Percentiles rank a stretch among this genome's conserved stretches.
Evolutionary conservation across 2,888 invertebrate species (phyloP).

Genomic region (Brachynemurus nebulosus): DNA sequence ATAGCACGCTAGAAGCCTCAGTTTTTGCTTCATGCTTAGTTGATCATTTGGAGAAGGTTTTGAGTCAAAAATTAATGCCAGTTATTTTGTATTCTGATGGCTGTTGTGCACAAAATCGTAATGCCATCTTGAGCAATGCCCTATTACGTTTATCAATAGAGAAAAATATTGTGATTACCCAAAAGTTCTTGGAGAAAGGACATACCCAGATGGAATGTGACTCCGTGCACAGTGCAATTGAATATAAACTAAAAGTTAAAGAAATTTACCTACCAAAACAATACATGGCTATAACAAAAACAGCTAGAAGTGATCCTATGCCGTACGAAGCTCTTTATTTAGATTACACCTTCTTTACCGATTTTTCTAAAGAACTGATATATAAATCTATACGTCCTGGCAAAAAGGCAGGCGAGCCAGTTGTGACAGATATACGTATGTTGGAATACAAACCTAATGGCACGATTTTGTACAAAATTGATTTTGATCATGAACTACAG

Average conservation of each 20-base stretch:
- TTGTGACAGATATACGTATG: no score
- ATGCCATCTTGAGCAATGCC: constrained; percentile 21
- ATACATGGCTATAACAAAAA: no score
- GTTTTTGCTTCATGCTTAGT: constrained; percentile 17
- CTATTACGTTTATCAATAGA: constrained; percentile 19
- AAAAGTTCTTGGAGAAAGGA: constrained; percentile 20
- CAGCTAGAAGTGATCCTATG: no score
- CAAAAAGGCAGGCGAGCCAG: no score
- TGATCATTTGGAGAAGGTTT: constrained; percentile 12
- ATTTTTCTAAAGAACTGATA: no score
- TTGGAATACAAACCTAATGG: no score
- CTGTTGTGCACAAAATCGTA: constrained; percentile 22
- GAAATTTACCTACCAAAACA: constrained; percentile 18
- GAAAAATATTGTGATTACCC: constrained; percentile 15
- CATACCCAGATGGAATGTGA: constrained; percentile 24
- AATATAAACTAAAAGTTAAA: constrained; percentile 16
- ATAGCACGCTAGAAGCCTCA: constrained; percentile 12
- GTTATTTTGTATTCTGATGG: constrained; percentile 22
- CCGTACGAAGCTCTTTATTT: no score
- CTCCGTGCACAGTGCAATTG: constrained; percentile 20
- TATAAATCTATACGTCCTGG: no score
- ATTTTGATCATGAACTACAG: no score
- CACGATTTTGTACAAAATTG: no score
- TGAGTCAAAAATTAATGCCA: constrained; percentile 13
- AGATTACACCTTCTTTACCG: no score